Base-by-base conservation (phyloP, 64 coral and sea anemone species). In the Actinia tenebrosa region DNA sequence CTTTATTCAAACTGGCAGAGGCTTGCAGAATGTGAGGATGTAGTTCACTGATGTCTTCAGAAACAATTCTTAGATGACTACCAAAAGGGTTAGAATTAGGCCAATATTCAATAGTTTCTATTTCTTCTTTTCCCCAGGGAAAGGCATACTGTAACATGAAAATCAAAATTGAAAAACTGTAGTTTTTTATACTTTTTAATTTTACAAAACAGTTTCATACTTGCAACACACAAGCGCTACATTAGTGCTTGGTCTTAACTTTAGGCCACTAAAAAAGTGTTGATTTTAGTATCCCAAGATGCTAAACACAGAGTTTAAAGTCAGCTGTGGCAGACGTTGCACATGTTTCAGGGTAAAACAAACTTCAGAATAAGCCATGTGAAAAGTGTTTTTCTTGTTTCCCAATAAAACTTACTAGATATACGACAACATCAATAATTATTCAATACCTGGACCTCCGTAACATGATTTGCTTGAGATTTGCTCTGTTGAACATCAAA, bases 91-190 rank as follows among this genome's bases (percentile, higher is more conserved):
- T 86, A 16, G 23, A 86, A 18, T 87, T 56, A 4, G 92, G 69
- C 19, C 53, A 87, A 78, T 87, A 85, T 71, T 55, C 72, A 22
- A 98, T 92, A 56, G 84, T 80, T 50, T 98, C 95, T 79, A 98
- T 68, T 80, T 77, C 59, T 89, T 94, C 92, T 44, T 91, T 83
- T 81, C 95, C 95, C 95, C 95, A 98, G 43, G 95, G 92, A 87
- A 94, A 98, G 22, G 86, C 54, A 88, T 92, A 98, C 95, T 98
- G 58, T 26, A 60, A 50, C 80, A 44, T 50, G 47, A 50, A 50
- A 50, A 50, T 91, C 69, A 13, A 0, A 37, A 37, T 37, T 37
- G 30, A 37, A 37, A 37, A 37, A 37, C 30, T 37, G 30, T 37
- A 37, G 30, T 37, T 37, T 37, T 37, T 37, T 37, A 37, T 37